Evolutionary conservation across 1,140 invertebrate species (phyloP).

Genomic region (Apocrypta bakeri): DNA sequence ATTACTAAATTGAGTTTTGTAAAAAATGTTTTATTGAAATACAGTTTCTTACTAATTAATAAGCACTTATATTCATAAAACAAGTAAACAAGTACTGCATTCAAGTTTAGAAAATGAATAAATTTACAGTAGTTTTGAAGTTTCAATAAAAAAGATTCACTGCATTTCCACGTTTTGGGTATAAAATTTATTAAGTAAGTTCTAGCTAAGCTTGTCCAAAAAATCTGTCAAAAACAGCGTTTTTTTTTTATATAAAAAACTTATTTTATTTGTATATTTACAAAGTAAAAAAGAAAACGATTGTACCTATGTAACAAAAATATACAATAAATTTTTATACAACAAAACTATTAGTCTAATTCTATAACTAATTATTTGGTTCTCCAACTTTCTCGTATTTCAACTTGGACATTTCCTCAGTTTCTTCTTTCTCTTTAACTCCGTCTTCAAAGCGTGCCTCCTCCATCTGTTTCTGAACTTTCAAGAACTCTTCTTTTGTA

Average conservation of each 20-base stretch:
- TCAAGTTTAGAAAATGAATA: neutral
- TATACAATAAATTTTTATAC: constrained; percentile 54
- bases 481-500: constrained; percentile 50
- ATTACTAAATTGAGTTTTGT: neutral
- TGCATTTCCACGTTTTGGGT: neutral
- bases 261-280: constrained; percentile 41
- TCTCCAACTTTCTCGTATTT: constrained; percentile 29
- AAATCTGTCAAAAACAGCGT: constrained; percentile 26
- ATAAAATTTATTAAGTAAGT: neutral
- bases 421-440: constrained; percentile 30
- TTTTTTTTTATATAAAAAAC: constrained; percentile 41
- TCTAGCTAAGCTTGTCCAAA: constrained; percentile 27
- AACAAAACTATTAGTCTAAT: constrained; percentile 17
- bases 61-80: neutral
- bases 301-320: constrained; percentile 47
- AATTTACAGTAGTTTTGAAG: neutral
- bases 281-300: constrained; percentile 37
- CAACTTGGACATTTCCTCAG: constrained; percentile 11
- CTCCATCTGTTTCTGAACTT: constrained; percentile 24
- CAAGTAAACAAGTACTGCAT: neutral
- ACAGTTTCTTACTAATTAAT: too few relatives aligned
- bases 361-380: constrained; percentile 24
- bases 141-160: neutral
- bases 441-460: neutral
- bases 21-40: neutral